Evolutionary conservation across 2,113 vertebrate genomes (phyloP).

Genomic region (Sylvietta virens): DNA sequence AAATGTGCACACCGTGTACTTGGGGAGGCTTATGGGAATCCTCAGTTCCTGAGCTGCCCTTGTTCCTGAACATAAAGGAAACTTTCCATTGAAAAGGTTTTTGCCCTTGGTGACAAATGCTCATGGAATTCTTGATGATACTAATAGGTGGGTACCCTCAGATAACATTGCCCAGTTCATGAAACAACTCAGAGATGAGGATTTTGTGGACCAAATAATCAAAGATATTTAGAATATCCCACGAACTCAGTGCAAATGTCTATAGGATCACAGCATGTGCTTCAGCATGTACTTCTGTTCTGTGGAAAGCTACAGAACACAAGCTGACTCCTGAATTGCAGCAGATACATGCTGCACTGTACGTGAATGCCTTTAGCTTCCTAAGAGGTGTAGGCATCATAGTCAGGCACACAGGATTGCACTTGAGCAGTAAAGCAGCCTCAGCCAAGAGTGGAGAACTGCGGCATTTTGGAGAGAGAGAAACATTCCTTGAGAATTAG

Average conservation of each 20-base stretch:
- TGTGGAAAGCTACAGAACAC: neutral
- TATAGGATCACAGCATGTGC: neutral
- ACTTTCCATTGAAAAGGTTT: neutral
- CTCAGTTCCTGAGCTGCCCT: neutral
- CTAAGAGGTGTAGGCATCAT: neutral
- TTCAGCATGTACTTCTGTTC: neutral
- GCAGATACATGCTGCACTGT: neutral
- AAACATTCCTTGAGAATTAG: neutral
- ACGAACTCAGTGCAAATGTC: neutral
- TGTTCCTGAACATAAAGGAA: neutral
- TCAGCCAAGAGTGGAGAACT: neutral
- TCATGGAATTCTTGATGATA: neutral
- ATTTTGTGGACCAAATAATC: neutral
- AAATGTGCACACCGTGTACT: neutral
- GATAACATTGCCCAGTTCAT: neutral
- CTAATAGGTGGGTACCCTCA: neutral
- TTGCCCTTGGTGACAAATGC: neutral
- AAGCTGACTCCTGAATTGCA: neutral
- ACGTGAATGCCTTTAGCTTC: neutral
- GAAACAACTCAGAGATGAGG: neutral
- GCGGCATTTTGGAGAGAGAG: neutral
- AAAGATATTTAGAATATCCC: neutral
- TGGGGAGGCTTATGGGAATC: neutral
- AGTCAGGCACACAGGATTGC: neutral
- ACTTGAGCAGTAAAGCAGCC: neutral